These are phyloP conservation scores for Mobula birostris DNA, from an alignment of 2,113 vertebrate species.

Conservation along the genomic window DNA sequence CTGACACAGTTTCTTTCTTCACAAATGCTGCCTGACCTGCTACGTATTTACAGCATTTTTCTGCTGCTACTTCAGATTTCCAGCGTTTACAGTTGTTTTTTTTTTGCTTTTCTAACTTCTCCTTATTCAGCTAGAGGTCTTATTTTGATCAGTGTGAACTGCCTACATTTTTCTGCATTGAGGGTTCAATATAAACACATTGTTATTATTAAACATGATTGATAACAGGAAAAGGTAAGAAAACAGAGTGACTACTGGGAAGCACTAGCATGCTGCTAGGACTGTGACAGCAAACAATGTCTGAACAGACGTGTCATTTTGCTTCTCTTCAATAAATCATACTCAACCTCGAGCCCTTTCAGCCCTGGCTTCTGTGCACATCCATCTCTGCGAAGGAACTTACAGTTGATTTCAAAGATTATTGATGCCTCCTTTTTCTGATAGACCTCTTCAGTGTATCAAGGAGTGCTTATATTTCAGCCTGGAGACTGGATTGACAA, in stretches of 20 bases:
- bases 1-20: too few relatives aligned
- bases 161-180: too few relatives aligned
- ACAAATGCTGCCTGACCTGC: too few relatives aligned
- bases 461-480: background rate
- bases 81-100: too few relatives aligned
- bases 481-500: background rate
- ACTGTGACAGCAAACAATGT: background rate
- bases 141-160: too few relatives aligned
- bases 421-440: too few relatives aligned
- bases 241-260: background rate
- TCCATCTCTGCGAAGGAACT: background rate
- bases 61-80: too few relatives aligned
- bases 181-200: too few relatives aligned
- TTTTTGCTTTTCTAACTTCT: too few relatives aligned
- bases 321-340: background rate
- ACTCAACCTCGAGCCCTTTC: background rate
- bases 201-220: too few relatives aligned
- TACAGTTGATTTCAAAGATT: background rate
- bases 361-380: background rate
- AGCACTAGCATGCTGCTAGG: background rate
- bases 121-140: too few relatives aligned
- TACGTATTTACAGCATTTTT: too few relatives aligned
- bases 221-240: background rate
- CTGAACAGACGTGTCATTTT: background rate
- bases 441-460: background rate